Percentiles rank a stretch among this genome's conserved stretches.
These are phyloP conservation scores for Xestia xanthographa DNA, from an alignment of 2,888 invertebrate genomes.

Conservation along the genomic window DNA sequence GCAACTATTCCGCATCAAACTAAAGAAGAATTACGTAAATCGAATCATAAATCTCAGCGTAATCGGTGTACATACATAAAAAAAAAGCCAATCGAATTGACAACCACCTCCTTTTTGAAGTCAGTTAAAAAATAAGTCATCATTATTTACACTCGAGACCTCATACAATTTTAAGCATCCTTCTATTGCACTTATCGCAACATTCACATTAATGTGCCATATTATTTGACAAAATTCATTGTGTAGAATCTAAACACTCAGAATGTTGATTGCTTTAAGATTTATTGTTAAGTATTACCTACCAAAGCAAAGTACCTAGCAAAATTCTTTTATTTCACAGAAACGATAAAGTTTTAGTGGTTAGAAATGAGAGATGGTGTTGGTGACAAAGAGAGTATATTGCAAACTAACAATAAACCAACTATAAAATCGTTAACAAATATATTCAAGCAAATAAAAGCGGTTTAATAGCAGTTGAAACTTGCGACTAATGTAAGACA, in stretches of 20 bases:
- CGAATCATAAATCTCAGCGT: no score
- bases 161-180: no score
- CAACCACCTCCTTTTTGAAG: no score
- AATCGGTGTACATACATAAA: no score
- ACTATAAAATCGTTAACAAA: conserved; percentile 33
- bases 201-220: not conserved
- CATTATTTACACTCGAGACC: no score
- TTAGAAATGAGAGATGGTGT: not conserved
- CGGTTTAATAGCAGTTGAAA: conserved; percentile 32
- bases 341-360: conserved; percentile 15
- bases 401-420: conserved; percentile 14
- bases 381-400: conserved; percentile 2
- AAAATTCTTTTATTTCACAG: no score
- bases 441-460: conserved; percentile 30
- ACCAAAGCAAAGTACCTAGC: no score
- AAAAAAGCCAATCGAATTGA: no score
- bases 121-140: no score
- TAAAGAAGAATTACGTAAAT: no score
- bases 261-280: not conserved
- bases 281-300: not conserved
- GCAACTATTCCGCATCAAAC: no score
- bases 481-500: conserved; percentile 13
- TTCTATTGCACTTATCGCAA: not conserved
- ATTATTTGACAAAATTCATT: not conserved
- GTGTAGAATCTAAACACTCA: not conserved